phyloP scores from a whole-genome alignment of 2,888 invertebrate genomes.

The Standfussiana lucernea region DNA sequence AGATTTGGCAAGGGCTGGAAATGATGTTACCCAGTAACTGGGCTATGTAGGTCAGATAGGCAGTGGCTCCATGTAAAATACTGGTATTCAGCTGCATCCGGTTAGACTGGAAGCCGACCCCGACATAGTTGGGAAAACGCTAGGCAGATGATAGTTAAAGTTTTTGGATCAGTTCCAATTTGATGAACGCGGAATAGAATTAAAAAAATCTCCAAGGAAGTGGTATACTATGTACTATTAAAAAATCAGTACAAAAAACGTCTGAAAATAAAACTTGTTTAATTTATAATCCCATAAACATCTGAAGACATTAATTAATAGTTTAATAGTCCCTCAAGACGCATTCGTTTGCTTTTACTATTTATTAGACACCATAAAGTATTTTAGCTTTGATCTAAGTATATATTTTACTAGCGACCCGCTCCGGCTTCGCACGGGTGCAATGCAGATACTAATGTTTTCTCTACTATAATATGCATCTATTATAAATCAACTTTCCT shows the following conservation, averaged over 20 bases:
- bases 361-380: not conserved
- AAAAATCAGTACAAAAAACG: not conserved
- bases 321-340: not conserved
- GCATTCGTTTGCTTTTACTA: not conserved
- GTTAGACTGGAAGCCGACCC: no score
- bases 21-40: no score
- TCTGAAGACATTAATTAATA: not conserved
- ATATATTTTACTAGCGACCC: no score
- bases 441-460: no score
- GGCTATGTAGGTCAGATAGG: no score
- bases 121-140: no score
- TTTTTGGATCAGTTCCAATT: not conserved
- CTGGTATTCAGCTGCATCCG: no score
- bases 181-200: not conserved
- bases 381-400: not conserved
- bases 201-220: not conserved
- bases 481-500: no score
- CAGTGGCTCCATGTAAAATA: no score
- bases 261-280: not conserved
- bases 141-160: not conserved
- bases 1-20: no score
- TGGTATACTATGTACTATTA: not conserved
- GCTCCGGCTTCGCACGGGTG: no score
- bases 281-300: constrained; percentile 7
- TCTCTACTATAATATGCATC: no score